Evolutionary conservation across 2,113 vertebrate species (phyloP).

Genomic region (Pseudopodoces humilis): DNA sequence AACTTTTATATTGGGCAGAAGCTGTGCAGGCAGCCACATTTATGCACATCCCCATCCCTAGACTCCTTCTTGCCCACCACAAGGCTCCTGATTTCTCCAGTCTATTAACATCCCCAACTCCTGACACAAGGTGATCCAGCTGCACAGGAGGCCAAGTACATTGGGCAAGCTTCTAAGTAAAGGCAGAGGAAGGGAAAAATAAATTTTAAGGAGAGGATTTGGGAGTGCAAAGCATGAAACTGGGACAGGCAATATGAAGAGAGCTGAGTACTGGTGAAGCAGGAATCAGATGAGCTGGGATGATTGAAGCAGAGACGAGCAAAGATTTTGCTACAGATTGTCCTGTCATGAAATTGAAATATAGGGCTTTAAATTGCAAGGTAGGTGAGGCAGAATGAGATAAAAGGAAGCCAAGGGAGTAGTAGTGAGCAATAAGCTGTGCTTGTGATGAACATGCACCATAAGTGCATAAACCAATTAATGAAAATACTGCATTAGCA

Average conservation of each 20-base stretch:
- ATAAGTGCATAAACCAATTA: slow-evolving; percentile 17
- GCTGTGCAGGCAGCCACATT: background rate
- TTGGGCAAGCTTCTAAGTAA: background rate
- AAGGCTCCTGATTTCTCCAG: background rate
- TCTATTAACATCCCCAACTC: background rate
- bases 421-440: slow-evolving; percentile 35
- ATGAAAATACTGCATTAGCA: slow-evolving; percentile 1
- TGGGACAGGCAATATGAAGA: background rate
- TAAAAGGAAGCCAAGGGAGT: slow-evolving; percentile 42
- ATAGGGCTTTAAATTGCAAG: slow-evolving; percentile 22
- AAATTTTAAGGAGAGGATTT: background rate
- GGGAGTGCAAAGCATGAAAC: background rate
- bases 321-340: slow-evolving; percentile 47
- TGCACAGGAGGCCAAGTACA: background rate
- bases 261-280: background rate
- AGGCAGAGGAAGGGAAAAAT: background rate
- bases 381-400: background rate
- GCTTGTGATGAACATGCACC: slow-evolving; percentile 1
- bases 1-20: background rate
- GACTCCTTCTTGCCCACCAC: background rate
- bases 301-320: slow-evolving; percentile 41
- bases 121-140: background rate
- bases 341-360: slow-evolving; percentile 56
- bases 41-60: background rate
- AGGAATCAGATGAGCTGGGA: background rate